These are phyloP conservation scores for Ectropis grisescens DNA, from an alignment of 1,140 invertebrate species.

Conservation along the genomic window DNA sequence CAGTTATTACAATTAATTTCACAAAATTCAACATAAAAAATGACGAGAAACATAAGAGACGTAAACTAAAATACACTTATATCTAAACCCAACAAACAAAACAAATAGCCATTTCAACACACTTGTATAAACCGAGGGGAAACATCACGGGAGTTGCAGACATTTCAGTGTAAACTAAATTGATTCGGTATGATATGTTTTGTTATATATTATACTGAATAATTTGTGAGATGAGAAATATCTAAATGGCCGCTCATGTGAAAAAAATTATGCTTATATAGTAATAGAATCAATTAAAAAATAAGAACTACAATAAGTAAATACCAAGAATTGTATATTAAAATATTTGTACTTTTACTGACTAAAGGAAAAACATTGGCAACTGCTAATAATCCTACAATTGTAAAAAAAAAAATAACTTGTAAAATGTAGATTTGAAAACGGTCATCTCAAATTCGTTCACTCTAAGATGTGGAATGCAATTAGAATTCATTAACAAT, in stretches of 20 bases:
- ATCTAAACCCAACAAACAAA: conserved; percentile 62
- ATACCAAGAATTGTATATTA: conserved; percentile 71
- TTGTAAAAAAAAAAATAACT: conserved; percentile 70
- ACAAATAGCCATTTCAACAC: conserved; percentile 50
- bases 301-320: conserved; percentile 70
- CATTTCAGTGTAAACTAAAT: conserved; percentile 39
- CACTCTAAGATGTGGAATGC: conserved; percentile 70
- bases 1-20: conserved; percentile 49
- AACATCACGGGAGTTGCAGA: conserved; percentile 41
- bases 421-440: conserved; percentile 69
- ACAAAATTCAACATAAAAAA: conserved; percentile 51
- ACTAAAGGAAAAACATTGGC: conserved; percentile 72
- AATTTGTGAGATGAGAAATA: conserved; percentile 56
- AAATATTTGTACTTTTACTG: conserved; percentile 73
- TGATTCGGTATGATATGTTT: conserved; percentile 65
- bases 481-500: conserved; percentile 73
- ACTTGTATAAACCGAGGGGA: conserved; percentile 34
- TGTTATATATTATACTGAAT: conserved; percentile 50
- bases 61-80: conserved; percentile 62
- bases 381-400: conserved; percentile 69
- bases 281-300: conserved; percentile 64
- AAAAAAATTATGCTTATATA: conserved; percentile 68
- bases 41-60: conserved; percentile 54
- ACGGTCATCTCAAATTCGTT: conserved; percentile 68
- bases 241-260: conserved; percentile 53